Percentiles rank a stretch among this genome's conserved stretches.
Conservation (phyloP, 2,888 invertebrate species). For the Pristionchus maxplancki region DNA sequence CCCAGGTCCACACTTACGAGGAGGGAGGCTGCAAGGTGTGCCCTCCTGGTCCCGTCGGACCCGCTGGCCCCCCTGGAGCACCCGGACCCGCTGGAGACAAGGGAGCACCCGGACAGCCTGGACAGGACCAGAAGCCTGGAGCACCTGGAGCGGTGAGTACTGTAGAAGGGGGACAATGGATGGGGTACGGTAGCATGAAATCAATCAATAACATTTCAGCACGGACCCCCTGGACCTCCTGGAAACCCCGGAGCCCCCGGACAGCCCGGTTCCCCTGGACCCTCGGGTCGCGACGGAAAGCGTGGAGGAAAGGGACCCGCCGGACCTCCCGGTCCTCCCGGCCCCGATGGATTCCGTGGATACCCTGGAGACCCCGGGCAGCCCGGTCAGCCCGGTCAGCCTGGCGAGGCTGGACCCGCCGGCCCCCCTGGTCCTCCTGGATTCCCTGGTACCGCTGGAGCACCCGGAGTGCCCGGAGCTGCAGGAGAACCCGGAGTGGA, state of each 20-base stretch:
- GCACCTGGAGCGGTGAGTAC: slow-evolving; percentile 43
- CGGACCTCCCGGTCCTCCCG: slow-evolving; percentile 49
- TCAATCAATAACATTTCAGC: slow-evolving; percentile 17
- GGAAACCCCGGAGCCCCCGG: slow-evolving; percentile 48
- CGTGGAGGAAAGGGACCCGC: slow-evolving; percentile 49
- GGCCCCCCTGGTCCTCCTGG: slow-evolving; percentile 47
- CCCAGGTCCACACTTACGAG: slow-evolving; percentile 23
- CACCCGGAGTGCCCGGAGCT: slow-evolving; percentile 11
- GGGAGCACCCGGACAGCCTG: slow-evolving; percentile 38
- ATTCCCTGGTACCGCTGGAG: slow-evolving; percentile 34
- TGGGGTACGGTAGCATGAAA: not conserved
- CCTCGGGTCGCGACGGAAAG: slow-evolving; percentile 48
- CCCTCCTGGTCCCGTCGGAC: slow-evolving; percentile 51
- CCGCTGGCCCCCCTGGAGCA: slow-evolving; percentile 42
- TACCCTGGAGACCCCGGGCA: slow-evolving; percentile 48
- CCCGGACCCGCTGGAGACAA: slow-evolving; percentile 49
- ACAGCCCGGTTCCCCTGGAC: slow-evolving; percentile 28
- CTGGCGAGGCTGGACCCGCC: slow-evolving; percentile 35
- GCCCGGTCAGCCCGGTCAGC: slow-evolving; percentile 50
- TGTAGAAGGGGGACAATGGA: not conserved
- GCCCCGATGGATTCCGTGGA: slow-evolving; percentile 37
- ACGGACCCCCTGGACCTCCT: slow-evolving; percentile 48
- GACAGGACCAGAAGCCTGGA: slow-evolving; percentile 48
- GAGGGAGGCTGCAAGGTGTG: slow-evolving; percentile 43
- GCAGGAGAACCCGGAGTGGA: slow-evolving; percentile 48